Conservation (phyloP, 2,888 invertebrate species). For the Cataglyphis livida region DNA sequence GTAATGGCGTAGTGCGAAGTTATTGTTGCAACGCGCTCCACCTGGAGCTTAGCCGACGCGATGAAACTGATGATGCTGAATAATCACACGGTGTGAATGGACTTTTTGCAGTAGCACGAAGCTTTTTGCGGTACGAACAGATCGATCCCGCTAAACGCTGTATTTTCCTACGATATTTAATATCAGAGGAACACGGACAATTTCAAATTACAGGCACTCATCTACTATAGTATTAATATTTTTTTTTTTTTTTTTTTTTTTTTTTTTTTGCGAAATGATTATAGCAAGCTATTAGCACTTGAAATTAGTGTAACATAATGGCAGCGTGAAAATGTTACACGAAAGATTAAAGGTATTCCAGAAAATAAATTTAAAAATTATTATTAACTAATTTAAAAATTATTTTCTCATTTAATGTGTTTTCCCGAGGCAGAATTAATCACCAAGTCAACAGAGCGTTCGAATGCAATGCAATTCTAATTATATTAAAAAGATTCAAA, state of each 20-base stretch:
- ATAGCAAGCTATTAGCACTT: not conserved
- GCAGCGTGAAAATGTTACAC: not conserved
- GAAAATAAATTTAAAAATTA: not conserved
- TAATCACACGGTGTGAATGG: constrained; percentile 41
- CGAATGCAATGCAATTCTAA: constrained; percentile 7
- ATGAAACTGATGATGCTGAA: constrained; percentile 57
- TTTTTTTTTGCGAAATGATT: not conserved
- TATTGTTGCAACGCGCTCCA: constrained; percentile 57
- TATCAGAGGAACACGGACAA: not conserved
- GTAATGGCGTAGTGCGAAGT: constrained; percentile 54
- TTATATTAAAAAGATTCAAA: constrained; percentile 10
- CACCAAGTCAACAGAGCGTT: not conserved
- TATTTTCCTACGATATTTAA: constrained; percentile 28
- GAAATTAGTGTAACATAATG: not conserved
- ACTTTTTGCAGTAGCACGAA: constrained; percentile 32
- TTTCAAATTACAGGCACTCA: not conserved
- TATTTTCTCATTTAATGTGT: not conserved
- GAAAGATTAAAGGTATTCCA: constrained; percentile 15
- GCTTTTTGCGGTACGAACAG: constrained; percentile 27
- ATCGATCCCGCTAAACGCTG: not conserved
- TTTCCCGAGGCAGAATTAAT: constrained; percentile 7
- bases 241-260: not conserved
- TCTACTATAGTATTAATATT: not conserved
- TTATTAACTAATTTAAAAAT: not conserved
- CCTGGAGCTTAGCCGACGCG: constrained; percentile 22